phyloP scores from a whole-genome alignment of 2,888 invertebrate species.

The Apodemia duryi region DNA sequence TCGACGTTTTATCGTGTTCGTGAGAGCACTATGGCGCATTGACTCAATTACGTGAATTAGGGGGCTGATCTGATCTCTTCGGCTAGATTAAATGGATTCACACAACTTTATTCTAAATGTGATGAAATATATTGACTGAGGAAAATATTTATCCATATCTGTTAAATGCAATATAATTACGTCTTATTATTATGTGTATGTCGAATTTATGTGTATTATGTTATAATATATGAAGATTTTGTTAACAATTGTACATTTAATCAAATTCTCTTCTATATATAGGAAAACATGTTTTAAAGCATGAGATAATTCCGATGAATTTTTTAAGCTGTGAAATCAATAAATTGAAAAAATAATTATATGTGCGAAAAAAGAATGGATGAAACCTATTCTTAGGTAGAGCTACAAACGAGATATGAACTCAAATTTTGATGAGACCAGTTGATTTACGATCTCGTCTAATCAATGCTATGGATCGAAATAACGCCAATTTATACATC shows the following conservation, averaged over 20 bases:
- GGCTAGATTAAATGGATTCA: conserved; percentile 4
- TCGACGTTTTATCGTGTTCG: no score
- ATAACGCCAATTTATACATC: background rate
- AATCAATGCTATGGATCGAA: background rate
- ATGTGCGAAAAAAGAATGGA: background rate
- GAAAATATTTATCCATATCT: background rate
- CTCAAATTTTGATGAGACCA: background rate
- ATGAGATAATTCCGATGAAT: background rate
- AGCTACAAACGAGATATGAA: background rate
- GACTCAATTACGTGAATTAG: no score
- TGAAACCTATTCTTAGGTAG: conserved; percentile 2
- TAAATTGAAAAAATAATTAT: background rate
- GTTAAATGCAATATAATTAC: conserved; percentile 3
- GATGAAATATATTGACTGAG: conserved; percentile 9
- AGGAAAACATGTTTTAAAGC: background rate
- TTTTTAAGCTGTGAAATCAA: background rate
- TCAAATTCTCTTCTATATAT: background rate
- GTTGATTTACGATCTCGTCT: background rate
- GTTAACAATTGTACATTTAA: conserved; percentile 9
- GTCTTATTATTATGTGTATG: conserved; percentile 9
- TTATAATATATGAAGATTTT: conserved; percentile 11
- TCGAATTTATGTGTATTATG: conserved; percentile 1
- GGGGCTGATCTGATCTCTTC: conserved; percentile 2
- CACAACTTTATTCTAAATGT: background rate
- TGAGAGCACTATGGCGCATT: no score